phyloP scores from a whole-genome alignment of 2,888 invertebrate species.

The Ennomos erosarius region DNA sequence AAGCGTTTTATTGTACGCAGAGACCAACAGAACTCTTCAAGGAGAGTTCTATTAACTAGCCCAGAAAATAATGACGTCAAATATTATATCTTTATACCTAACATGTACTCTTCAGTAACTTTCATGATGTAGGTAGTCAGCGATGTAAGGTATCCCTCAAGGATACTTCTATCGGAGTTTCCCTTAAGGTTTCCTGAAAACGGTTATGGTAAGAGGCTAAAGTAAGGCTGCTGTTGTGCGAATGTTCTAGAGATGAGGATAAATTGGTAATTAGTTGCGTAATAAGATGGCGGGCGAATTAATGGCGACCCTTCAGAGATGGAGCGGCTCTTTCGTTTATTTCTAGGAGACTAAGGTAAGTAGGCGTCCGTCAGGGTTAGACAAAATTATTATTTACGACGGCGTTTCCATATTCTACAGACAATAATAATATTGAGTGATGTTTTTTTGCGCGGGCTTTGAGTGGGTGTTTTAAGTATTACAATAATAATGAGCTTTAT shows the following conservation, averaged over 20 bases:
- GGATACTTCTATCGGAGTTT: conserved; percentile 4
- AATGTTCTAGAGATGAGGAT: conserved; percentile 54
- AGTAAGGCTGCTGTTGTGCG: conserved; percentile 38
- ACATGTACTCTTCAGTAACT: conserved; percentile 2
- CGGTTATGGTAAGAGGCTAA: conserved; percentile 13
- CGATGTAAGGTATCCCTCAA: conserved; percentile 6
- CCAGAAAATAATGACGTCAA: not conserved
- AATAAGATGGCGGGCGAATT: conserved; percentile 62
- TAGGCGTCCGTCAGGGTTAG: not conserved
- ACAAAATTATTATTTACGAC: too few species aligned
- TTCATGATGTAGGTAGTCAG: not conserved
- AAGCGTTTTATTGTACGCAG: too few species aligned
- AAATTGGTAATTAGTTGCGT: conserved; percentile 67
- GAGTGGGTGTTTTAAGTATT: too few species aligned
- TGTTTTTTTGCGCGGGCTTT: too few species aligned
- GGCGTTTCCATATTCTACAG: too few species aligned
- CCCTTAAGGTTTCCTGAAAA: conserved; percentile 9
- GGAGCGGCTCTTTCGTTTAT: conserved; percentile 16
- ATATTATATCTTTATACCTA: not conserved
- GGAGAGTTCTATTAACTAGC: too few species aligned
- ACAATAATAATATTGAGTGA: too few species aligned
- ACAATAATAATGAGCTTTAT: too few species aligned
- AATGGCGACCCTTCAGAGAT: conserved; percentile 49
- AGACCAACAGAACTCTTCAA: too few species aligned
- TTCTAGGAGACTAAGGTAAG: conserved; percentile 8